Conservation (phyloP, 2,888 invertebrate genomes). For the Amphipoea lucens region DNA sequence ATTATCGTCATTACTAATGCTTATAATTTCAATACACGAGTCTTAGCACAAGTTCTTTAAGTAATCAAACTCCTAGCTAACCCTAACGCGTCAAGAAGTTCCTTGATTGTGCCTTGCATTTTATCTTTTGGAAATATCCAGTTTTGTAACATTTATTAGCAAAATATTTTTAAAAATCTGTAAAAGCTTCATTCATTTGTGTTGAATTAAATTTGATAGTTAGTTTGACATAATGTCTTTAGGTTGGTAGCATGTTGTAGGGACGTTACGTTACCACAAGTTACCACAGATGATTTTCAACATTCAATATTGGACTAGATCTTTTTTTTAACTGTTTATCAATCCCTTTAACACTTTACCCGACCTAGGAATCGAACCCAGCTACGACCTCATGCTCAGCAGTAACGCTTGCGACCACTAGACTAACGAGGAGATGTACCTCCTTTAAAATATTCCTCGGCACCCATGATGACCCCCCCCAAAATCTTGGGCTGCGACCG, state of each 20-base stretch:
- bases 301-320: background rate
- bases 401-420: too few relatives aligned
- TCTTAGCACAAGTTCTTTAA: slow-evolving; percentile 32
- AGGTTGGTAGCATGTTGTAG: slow-evolving; percentile 25
- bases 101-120: slow-evolving; percentile 89
- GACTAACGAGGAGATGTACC: too few relatives aligned
- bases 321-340: background rate
- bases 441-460: too few relatives aligned
- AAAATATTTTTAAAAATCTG: slow-evolving; percentile 68
- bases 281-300: background rate
- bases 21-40: slow-evolving; percentile 36
- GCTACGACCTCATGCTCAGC: too few relatives aligned
- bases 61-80: slow-evolving; percentile 71
- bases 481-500: too few relatives aligned
- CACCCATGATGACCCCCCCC: too few relatives aligned
- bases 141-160: slow-evolving; percentile 82
- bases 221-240: slow-evolving; percentile 46
- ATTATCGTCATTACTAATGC: slow-evolving; percentile 62
- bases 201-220: slow-evolving; percentile 66
- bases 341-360: too few relatives aligned
- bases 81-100: slow-evolving; percentile 91
- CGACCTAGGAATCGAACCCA: too few relatives aligned
- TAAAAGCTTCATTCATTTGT: slow-evolving; percentile 72
- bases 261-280: slow-evolving; percentile 4
- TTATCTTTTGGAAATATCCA: slow-evolving; percentile 82